phyloP scores from a whole-genome alignment of 2,888 invertebrate species.

The Drosophila anceps region DNA sequence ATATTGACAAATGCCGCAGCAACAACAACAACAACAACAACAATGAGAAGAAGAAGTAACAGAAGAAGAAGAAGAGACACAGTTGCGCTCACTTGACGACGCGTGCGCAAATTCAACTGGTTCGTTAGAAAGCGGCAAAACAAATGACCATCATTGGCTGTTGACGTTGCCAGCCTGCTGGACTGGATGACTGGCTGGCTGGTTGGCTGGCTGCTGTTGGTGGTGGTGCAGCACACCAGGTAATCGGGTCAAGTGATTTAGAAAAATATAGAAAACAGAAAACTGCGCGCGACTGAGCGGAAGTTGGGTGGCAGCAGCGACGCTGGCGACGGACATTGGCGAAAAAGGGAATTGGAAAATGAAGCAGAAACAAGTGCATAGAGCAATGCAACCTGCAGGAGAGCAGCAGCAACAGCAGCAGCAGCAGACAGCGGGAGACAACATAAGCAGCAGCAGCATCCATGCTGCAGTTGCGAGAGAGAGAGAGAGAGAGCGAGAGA shows the following conservation, averaged over 20 bases:
- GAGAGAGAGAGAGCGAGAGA: constrained; percentile 34
- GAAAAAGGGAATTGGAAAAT: constrained; percentile 55
- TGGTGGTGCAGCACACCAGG: constrained; percentile 71
- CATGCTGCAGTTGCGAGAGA: constrained; percentile 26
- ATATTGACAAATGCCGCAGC: constrained; percentile 27
- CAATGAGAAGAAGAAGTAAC: not conserved
- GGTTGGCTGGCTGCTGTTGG: constrained; percentile 20
- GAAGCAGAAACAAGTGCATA: constrained; percentile 50
- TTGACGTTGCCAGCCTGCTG: constrained; percentile 36
- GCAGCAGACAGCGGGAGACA: constrained; percentile 25
- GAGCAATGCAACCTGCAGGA: constrained; percentile 66
- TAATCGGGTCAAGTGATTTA: constrained; percentile 82
- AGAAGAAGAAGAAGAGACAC: constrained; percentile 27
- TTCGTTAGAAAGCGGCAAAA: constrained; percentile 81
- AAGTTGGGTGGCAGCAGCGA: constrained; percentile 46
- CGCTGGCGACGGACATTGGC: constrained; percentile 35
- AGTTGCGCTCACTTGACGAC: constrained; percentile 62
- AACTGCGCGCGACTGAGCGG: constrained; percentile 46
- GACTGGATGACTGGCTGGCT: constrained; percentile 21
- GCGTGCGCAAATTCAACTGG: constrained; percentile 81
- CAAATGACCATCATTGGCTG: constrained; percentile 72
- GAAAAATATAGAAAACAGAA: constrained; percentile 55
- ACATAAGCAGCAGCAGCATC: constrained; percentile 59
- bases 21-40: constrained; percentile 17
- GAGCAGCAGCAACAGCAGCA: constrained; percentile 36